Base-by-base conservation (phyloP, 2,888 invertebrate species). In the Coleophora flavipennella region DNA sequence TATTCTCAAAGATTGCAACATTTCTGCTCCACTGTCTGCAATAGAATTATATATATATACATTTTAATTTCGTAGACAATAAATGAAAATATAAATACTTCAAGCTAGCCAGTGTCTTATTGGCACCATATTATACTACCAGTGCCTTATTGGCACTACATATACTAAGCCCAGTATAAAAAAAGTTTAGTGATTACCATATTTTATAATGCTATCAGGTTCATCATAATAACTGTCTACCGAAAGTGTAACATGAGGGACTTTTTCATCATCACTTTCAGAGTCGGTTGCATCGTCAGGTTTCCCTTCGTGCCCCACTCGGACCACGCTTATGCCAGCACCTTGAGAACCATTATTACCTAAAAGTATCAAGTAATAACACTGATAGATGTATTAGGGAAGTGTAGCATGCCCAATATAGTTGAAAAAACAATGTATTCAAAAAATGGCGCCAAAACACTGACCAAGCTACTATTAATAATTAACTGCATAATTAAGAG, bases 181-280 rank as follows among this genome's bases (percentile, higher is more conserved):
- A 31, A 31, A 29, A 11, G 25, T 35, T 32, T 28, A 31, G 10
- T n/a, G 36, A 60, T 59, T 67, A 84, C 84, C 84, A 77, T 84
- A 84, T 61, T 84, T 84, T 45, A 83, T 81, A 44, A 84, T 84
- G 60, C 83, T 84, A 47, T 81, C 77, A 32, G 84, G 84, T 56
- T 87, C 86, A 49, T 88, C 80, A 67, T 88, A 90, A 55, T 89
- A 90, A 51, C 89, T 88, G 59, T 90, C 90, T 13, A 90, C 88
- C 35, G 88, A 88, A 3, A 90, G 70, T 36, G 90, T 90, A 1
- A 89, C 85, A 62, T 89, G 87, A 43, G 87, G 88, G 13, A 88
- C 83, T 50, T 88, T 88, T 54, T 88, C 88, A 63, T 88, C 86
- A 44, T 86, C 86, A 50, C 73, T 78, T 57, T 86, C 86, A 40